phyloP scores from a whole-genome alignment of 1,140 invertebrate genomes.

The Dolichoris vasculosae region DNA sequence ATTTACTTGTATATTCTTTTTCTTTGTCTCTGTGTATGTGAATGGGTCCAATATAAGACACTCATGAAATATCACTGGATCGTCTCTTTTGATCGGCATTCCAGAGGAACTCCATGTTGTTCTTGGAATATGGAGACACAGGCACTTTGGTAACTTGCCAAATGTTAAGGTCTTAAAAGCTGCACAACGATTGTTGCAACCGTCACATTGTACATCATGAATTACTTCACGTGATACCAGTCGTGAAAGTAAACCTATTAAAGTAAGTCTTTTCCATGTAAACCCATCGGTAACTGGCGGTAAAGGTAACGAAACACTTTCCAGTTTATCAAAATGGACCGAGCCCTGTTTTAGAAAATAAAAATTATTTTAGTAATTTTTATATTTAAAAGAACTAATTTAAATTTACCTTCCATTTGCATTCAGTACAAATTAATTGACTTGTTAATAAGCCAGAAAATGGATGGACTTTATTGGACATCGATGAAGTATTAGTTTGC shows the following conservation, averaged over 20 bases:
- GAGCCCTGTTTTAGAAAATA: slow-evolving; percentile 78
- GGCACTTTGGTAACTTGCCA: slow-evolving; percentile 88
- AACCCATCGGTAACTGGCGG: slow-evolving; percentile 76
- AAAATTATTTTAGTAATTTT: slow-evolving; percentile 39
- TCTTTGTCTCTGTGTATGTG: slow-evolving; percentile 78
- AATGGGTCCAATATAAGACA: slow-evolving; percentile 87
- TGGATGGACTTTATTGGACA: slow-evolving; percentile 75
- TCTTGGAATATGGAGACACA: slow-evolving; percentile 91
- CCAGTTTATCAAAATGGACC: slow-evolving; percentile 91
- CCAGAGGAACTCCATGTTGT: slow-evolving; percentile 88
- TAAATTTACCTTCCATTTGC: slow-evolving; percentile 82
- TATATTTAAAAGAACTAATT: slow-evolving; percentile 40
- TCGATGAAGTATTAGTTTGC: slow-evolving; percentile 55
- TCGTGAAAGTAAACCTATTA: slow-evolving; percentile 83
- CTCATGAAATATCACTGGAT: slow-evolving; percentile 91
- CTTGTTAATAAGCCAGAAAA: slow-evolving; percentile 89
- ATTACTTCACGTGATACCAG: slow-evolving; percentile 90
- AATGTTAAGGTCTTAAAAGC: slow-evolving; percentile 87
- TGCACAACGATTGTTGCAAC: slow-evolving; percentile 78
- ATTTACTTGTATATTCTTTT: slow-evolving; percentile 62
- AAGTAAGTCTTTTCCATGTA: slow-evolving; percentile 75
- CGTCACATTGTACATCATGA: slow-evolving; percentile 87
- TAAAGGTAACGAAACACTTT: slow-evolving; percentile 87
- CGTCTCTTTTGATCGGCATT: slow-evolving; percentile 85
- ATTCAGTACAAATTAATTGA: slow-evolving; percentile 87